phyloP scores from a whole-genome alignment of 2,888 invertebrate species.

The Tipula lateralis region DNA sequence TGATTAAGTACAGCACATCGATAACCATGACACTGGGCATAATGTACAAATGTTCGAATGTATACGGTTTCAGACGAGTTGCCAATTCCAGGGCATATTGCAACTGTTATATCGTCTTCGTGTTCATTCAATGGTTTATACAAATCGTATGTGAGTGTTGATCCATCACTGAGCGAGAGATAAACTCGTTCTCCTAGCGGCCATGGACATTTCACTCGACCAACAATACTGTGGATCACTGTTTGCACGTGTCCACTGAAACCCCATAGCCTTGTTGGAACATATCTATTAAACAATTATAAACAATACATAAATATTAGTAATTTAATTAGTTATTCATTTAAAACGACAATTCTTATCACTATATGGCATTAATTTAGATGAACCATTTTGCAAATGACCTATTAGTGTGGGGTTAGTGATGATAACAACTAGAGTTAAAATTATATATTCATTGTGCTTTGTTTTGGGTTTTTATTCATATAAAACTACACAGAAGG shows the following conservation, averaged over 20 bases:
- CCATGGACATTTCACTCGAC: constrained; percentile 82
- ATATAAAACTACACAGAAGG: too few relatives aligned
- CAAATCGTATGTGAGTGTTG: constrained; percentile 87
- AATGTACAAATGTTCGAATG: constrained; percentile 87
- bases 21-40: constrained; percentile 87
- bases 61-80: constrained; percentile 93
- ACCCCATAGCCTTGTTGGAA: constrained; percentile 88
- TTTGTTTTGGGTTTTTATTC: background rate
- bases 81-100: constrained; percentile 87
- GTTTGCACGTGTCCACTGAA: constrained; percentile 95
- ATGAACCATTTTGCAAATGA: background rate
- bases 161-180: constrained; percentile 71
- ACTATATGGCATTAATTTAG: background rate
- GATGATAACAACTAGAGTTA: background rate
- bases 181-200: constrained; percentile 79
- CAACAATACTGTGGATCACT: constrained; percentile 81
- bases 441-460: background rate
- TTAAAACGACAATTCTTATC: background rate
- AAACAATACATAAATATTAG: background rate
- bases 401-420: background rate
- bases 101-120: constrained; percentile 80
- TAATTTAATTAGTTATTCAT: background rate
- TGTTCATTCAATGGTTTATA: constrained; percentile 75
- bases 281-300: constrained; percentile 59
- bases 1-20: constrained; percentile 91